Percentiles rank a stretch among this genome's conserved stretches.
These are phyloP conservation scores for Crenuchus spilurus DNA, from an alignment of 2,797 vertebrate genomes.

Conservation along the genomic window DNA sequence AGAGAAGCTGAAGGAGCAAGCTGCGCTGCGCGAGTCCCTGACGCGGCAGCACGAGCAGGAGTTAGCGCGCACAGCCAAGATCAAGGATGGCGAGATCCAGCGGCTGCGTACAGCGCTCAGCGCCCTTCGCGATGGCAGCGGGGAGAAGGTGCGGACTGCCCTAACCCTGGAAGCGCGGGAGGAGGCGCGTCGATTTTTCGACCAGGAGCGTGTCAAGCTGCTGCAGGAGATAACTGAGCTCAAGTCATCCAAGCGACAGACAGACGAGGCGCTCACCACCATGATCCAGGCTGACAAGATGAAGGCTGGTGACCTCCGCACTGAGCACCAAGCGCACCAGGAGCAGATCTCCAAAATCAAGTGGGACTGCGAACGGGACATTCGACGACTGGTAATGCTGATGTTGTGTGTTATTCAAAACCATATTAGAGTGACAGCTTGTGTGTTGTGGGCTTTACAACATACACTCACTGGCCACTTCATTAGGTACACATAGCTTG, in stretches of 20 bases:
- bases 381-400: slow-evolving; percentile 88
- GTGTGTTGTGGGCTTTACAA: neutral
- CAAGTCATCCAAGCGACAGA: slow-evolving; percentile 91
- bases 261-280: slow-evolving; percentile 93
- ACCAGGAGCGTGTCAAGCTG: slow-evolving; percentile 94
- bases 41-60: slow-evolving; percentile 96
- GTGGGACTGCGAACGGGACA: slow-evolving; percentile 95
- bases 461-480: too few species aligned
- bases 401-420: too few species aligned
- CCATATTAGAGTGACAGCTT: too few species aligned
- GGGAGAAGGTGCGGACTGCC: slow-evolving; percentile 92
- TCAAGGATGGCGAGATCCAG: slow-evolving; percentile 95
- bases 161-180: slow-evolving; percentile 93
- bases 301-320: slow-evolving; percentile 94
- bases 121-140: slow-evolving; percentile 91
- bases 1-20: slow-evolving; percentile 96
- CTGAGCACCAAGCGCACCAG: slow-evolving; percentile 96
- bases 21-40: slow-evolving; percentile 91
- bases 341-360: slow-evolving; percentile 98
- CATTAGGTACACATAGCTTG: too few species aligned
- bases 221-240: slow-evolving; percentile 93
- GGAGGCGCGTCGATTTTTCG: slow-evolving; percentile 96
- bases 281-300: slow-evolving; percentile 98
- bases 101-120: slow-evolving; percentile 89
- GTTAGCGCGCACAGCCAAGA: slow-evolving; percentile 89